Base-by-base conservation (phyloP, 2,113 vertebrate genomes). In the Crotalus horridus region DNA sequence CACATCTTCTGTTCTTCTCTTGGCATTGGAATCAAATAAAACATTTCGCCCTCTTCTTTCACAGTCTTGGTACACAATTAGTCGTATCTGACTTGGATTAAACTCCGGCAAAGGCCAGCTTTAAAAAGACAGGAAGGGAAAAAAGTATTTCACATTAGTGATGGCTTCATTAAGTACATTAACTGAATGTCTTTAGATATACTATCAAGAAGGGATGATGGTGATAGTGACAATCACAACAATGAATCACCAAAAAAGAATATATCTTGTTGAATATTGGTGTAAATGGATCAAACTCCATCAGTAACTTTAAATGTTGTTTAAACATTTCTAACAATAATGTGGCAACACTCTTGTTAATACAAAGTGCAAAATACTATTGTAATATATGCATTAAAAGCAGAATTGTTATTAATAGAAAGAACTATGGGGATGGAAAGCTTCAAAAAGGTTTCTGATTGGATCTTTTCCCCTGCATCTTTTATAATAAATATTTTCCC, bases 31-130 rank as follows among this genome's bases (percentile, higher is more conserved):
- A 96, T 99, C 99, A 92, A 99, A 99, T 54, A 99, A 98, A 97
- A 99, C 99, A 97, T 99, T 99, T 95, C 99, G 97, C 29, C 99
- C 99, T 17, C 99, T 98, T 93, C 99, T 98, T 95, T 99, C 99
- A 21, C 99, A 99, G 97, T 99, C 99, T 97, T 99, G 99, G 95
- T 99, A 99, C 7, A 99, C 99, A 3, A 99, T 98, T 95, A 99
- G 98, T 90, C 99, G 98, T 97, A 99, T 99, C 95, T 99, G 99
- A 96, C 98, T 98, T 91, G 99, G 98, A 95, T 99, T 99, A 98
- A 99, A 98, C 97, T 99, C 99, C 46, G 99, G 98, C 94, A 98
- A 97, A 91, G 99, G 98, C 99, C 99, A 99, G 98, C 99, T 99
- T 90, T 59, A 96, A 96, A 94, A 89, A 90, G 92, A 23, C 17